A percentile compares a stretch with the other conserved stretches of the same genome.
These are phyloP conservation scores for Pseudomyrmex concolor DNA, from an alignment of 1,140 invertebrate genomes.

Conservation along the genomic window DNA sequence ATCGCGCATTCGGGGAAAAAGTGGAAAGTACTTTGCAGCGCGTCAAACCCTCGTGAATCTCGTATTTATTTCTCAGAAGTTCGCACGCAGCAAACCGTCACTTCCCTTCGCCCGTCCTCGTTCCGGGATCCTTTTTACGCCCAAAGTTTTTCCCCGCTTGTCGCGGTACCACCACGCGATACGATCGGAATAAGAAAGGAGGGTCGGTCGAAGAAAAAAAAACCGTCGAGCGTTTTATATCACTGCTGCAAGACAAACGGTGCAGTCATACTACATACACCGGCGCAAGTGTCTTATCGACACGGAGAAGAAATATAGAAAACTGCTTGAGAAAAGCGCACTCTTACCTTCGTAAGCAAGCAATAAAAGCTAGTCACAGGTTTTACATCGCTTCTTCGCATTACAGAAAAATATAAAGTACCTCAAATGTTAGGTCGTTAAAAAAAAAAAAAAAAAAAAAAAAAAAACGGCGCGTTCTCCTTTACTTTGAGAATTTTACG, in stretches of 20 bases:
- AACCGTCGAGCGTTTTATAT: conserved; percentile 53
- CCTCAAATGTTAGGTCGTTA: too few species aligned
- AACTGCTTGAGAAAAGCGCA: conserved; percentile 23
- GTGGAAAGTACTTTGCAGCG: conserved; percentile 38
- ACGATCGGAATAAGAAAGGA: conserved; percentile 46
- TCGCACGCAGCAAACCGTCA: conserved; percentile 44
- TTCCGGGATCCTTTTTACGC: conserved; percentile 25
- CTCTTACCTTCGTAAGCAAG: neutral
- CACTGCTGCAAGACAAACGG: conserved; percentile 44
- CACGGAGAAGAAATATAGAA: conserved; percentile 42
- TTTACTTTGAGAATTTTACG: too few species aligned
- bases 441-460: too few species aligned
- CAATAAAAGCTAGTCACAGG: conserved; percentile 7
- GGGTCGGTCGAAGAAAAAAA: conserved; percentile 17
- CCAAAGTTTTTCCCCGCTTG: conserved; percentile 43
- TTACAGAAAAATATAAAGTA: too few species aligned
- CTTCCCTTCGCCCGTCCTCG: neutral
- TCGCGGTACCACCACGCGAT: conserved; percentile 12
- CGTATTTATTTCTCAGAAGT: conserved; percentile 50
- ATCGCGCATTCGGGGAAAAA: conserved; percentile 30
- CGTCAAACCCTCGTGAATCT: conserved; percentile 41
- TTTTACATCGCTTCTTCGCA: neutral
- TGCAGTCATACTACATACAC: conserved; percentile 20
- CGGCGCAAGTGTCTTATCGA: conserved; percentile 33
- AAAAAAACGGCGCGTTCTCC: too few species aligned